A percentile compares a stretch with the other conserved stretches of the same genome.
These are phyloP conservation scores for Tetanocera ferruginea DNA, from an alignment of 2,888 invertebrate species.

Conservation along the genomic window DNA sequence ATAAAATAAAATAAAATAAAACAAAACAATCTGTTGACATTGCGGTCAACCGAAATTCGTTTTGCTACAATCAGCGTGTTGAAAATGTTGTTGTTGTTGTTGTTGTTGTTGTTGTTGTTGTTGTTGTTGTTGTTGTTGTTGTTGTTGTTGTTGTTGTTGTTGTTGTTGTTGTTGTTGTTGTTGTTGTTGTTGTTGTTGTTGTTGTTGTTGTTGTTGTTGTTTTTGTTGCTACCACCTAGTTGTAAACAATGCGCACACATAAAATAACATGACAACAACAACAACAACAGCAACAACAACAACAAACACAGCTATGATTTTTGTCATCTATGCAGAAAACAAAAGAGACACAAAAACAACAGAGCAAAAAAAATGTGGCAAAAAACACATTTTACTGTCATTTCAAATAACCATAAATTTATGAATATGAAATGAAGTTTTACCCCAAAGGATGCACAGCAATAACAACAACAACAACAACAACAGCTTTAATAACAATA, in stretches of 20 bases:
- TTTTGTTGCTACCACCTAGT: background rate
- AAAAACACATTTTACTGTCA: slow-evolving; percentile 8
- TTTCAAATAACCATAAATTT: slow-evolving; percentile 21
- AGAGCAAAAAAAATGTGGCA: background rate
- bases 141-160: background rate
- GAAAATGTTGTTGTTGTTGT: background rate
- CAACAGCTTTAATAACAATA: background rate
- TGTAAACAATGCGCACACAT: background rate
- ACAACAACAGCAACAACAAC: background rate
- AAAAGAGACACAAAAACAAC: background rate
- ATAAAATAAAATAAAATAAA: background rate
- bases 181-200: background rate
- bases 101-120: background rate
- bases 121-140: background rate
- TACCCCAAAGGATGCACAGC: slow-evolving; percentile 14
- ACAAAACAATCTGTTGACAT: slow-evolving; percentile 12
- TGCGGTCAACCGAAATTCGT: slow-evolving; percentile 25
- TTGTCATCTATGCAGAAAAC: background rate
- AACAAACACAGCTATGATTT: background rate
- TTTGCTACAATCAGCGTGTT: background rate
- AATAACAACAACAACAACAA: background rate
- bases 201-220: background rate
- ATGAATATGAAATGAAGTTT: slow-evolving; percentile 28
- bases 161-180: background rate
- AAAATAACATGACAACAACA: slow-evolving; percentile 2